Base-by-base conservation (phyloP, 2,113 vertebrate species). In the Asarcornis scutulata region DNA sequence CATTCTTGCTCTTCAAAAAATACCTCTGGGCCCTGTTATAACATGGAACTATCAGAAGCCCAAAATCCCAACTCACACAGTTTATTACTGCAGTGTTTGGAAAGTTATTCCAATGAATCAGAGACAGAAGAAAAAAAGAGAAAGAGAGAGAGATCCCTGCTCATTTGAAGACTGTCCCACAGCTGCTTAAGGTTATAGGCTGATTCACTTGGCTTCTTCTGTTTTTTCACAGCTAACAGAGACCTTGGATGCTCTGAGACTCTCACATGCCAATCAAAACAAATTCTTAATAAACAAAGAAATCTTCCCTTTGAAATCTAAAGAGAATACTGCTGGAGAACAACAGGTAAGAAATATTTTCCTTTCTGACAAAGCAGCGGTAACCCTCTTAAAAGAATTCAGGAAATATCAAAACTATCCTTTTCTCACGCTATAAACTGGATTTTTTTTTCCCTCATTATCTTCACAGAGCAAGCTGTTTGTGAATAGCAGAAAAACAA, bases 241-340 rank as follows among this genome's bases (percentile, higher is more conserved):
- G 91, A 91, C 91, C 90, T 82, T 67, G 77, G 84, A 95, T 75
- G 80, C 82, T 93, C 86, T 63, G 90, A 95, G 92, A 81, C 80
- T 88, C 86, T 90, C 3, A 1, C 17, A 81, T 63, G 96, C 84
- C 97, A 97, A 85, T 97, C 96, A 97, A 96, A 96, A 85, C 55
- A 92, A 88, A 93, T 93, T 91, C 80, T 83, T 95, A 86, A 95
- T 86, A 96, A 95, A 95, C 82, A 89, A 96, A 88, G 86, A 97
- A 93, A 52, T 80, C 91, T 80, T 90, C 84, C 83, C 91, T 88
- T 94, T 96, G 78, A 96, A 97, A 93, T 92, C 88, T 73, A 85
- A 85, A 80, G 64, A 86, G 88, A 89, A 75, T 94, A 63, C 62
- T 62, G 76, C 75, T 91, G 91, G 76, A 34, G 5, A 89, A 76